phyloP scores from a whole-genome alignment of 2,113 vertebrate species.

The Sturnus vulgaris region DNA sequence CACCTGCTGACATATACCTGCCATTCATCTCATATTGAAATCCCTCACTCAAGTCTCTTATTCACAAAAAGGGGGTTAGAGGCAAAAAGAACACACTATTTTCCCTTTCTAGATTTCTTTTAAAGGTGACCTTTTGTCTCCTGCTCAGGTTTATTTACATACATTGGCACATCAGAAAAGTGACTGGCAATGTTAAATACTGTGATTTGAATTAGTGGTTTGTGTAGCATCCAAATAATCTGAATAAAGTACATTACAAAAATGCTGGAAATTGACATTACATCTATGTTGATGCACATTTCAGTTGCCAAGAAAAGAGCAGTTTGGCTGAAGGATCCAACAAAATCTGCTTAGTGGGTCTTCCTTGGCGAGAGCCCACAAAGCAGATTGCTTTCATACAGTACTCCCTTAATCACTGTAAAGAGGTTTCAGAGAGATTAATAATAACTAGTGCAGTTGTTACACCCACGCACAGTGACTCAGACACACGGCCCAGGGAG shows the following conservation, averaged over 20 bases:
- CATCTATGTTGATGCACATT: neutral
- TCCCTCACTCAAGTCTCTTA: neutral
- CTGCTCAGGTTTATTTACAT: constrained; percentile 1
- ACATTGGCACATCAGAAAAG: neutral
- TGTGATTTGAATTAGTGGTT: neutral
- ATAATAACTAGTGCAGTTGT: constrained; percentile 52
- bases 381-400: constrained; percentile 45
- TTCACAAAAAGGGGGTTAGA: neutral
- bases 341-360: constrained; percentile 54
- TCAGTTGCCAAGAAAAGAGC: constrained; percentile 59
- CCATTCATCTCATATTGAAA: neutral
- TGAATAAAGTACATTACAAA: neutral
- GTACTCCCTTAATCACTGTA: constrained; percentile 47
- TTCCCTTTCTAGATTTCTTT: neutral
- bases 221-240: neutral
- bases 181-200: neutral
- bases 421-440: constrained; percentile 58
- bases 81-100: neutral
- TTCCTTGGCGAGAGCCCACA: constrained; percentile 39
- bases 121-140: neutral
- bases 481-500: neutral
- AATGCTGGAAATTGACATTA: neutral
- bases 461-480: constrained; percentile 44
- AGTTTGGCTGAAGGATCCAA: constrained; percentile 54
- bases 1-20: neutral